Percentiles rank a stretch among this genome's conserved stretches.
Evolutionary conservation across 2,113 vertebrate genomes (phyloP).

Genomic region (Strix uralensis): DNA sequence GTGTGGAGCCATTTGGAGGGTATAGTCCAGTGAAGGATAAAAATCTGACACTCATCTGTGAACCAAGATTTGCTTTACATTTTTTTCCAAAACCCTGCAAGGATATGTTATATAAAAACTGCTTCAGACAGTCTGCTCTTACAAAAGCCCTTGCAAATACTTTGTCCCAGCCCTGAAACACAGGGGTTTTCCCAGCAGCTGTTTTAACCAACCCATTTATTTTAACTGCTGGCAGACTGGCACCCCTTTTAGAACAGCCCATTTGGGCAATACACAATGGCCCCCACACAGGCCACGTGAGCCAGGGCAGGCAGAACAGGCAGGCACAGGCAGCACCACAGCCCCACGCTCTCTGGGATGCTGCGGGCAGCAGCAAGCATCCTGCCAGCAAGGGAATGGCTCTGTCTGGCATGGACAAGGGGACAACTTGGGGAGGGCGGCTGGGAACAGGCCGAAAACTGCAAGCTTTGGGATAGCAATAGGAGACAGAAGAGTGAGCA

Average conservation of each 20-base stretch:
- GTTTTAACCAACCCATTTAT: background rate
- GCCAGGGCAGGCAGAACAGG: background rate
- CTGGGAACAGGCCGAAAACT: background rate
- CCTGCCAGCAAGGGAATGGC: background rate
- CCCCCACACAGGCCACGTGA: background rate
- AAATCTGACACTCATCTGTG: background rate
- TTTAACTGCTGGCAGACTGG: background rate
- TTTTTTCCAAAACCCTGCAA: background rate
- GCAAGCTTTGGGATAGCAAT: background rate
- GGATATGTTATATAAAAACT: background rate
- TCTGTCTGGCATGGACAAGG: rapidly evolving
- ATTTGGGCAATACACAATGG: too few relatives aligned
- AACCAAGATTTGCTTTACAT: background rate
- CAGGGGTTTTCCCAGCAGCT: background rate
- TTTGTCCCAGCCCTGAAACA: background rate
- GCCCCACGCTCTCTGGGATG: rapidly evolving
- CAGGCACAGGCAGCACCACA: background rate
- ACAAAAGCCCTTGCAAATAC: background rate
- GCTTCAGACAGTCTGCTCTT: background rate
- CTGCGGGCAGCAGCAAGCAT: background rate
- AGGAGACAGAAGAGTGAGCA: background rate
- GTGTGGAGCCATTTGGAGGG: background rate
- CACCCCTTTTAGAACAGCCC: background rate
- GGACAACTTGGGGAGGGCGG: rapidly evolving
- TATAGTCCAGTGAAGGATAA: background rate